A percentile compares a stretch with the other conserved stretches of the same genome.
Conservation (phyloP, 2,888 invertebrate species). For the Galeruca laticollis region DNA sequence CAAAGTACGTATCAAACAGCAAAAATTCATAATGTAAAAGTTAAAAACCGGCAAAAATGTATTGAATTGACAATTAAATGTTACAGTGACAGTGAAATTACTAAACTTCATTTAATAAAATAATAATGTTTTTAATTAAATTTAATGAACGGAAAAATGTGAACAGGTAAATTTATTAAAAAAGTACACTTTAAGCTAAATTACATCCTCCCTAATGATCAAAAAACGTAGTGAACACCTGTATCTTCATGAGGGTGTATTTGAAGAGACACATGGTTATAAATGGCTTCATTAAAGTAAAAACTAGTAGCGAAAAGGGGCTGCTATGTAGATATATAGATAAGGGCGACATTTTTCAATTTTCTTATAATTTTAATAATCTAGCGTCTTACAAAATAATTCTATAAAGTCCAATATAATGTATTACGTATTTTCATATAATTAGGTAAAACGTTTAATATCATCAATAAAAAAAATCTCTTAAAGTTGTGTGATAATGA, state of each 20-base stretch:
- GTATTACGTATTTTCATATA: no score
- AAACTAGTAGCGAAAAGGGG: not conserved
- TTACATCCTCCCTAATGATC: not conserved
- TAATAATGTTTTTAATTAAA: not conserved
- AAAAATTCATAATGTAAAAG: no score
- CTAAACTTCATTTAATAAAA: no score
- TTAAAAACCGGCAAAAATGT: no score
- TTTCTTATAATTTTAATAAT: no score
- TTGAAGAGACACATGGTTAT: not conserved
- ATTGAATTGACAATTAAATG: no score
- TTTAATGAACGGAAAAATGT: not conserved
- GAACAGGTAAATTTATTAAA: not conserved
- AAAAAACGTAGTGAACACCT: not conserved
- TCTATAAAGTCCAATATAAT: no score
- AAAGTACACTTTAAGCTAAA: not conserved
- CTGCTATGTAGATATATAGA: not conserved
- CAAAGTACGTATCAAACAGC: no score
- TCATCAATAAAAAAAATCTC: no score
- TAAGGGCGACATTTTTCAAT: not conserved
- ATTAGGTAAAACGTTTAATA: no score
- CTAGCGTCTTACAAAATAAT: no score
- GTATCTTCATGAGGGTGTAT: constrained; percentile 1
- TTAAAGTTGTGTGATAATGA: not conserved
- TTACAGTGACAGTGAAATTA: no score
- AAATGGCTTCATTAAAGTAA: not conserved